Base-by-base conservation (phyloP, 2,888 invertebrate genomes). In the Protodeltote pygarga region DNA sequence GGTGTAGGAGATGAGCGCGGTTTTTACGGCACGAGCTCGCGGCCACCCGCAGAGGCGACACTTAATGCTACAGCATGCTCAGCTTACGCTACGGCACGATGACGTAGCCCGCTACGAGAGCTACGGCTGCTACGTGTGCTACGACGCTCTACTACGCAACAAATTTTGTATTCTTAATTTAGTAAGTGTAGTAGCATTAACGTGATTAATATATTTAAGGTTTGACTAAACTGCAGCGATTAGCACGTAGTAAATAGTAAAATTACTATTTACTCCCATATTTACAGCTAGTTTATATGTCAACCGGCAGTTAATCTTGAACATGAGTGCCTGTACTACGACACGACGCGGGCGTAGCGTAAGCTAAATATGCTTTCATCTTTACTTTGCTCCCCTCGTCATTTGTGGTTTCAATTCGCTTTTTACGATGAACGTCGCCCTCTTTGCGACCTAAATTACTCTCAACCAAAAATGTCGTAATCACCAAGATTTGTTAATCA, bases 341-440 rank as follows among this genome's bases (percentile, higher is more conserved):
- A n/a, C 3, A 15, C 4, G 21, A 3, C 5, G 10, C 15, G 47
- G 47, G 29, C 39, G 19, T 37, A 46, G 65, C 49, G 44, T 52
- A 47, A 25, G 11, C 48, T 68, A 6, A 50, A 11, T 31, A 4
- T 68, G 42, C 41, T 61, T 47, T 34, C 19, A 50, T 55, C 42
- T 70, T 51, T 57, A 48, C 53, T 58, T 50, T 53, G 67, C 77
- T 83, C 83, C 80, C 77, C 83, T 86, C 85, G 83, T 89, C 87
- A 89, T 89, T 89, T 87, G 92, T 83, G 90, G 89, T 89, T 91
- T 90, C 89, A 90, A 91, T 92, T 89, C 85, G 75, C 86, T 91
- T 91, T 92, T 91, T 92, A 89, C 85, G 78, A 57, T 35, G 64
- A 83, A 70, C 79, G 67, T 85, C 83, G 83, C 85, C 84, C 87